Base-by-base conservation (phyloP, 1,140 invertebrate species). In the Drosophila pseudoobscura region DNA sequence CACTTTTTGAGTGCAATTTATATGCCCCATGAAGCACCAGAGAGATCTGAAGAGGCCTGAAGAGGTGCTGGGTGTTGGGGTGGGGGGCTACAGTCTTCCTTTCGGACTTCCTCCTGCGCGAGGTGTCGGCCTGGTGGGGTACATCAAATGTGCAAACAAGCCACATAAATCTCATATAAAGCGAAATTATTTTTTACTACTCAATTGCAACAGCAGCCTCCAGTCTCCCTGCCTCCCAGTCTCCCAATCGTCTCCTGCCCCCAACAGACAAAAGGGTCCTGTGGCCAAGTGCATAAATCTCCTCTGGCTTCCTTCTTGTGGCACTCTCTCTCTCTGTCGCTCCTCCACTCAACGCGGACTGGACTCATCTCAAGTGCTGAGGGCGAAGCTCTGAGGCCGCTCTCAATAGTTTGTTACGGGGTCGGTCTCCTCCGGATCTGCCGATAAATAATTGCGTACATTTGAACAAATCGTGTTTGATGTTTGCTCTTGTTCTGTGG, bases 391-490 rank as follows among this genome's bases (percentile, higher is more conserved):
- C n/a, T n/a, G n/a, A n/a, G 6, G 35, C 35, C 11, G 35, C 52
- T 74, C 52, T 35, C 58, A 66, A 83, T 66, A 80, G 76, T 89
- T 78, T 63, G 68, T 71, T 58, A 58, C 62, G 49, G 43, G 53
- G 68, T 60, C 35, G 53, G 73, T 60, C 35, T 39, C 35, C 35
- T 11, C 53, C 44, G 35, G 59, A 55, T 80, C 78, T 39, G 11
- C 56, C 79, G 82, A 83, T 90, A 90, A 90, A 90, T 90, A 90
- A 90, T 90, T 90, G 87, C 87, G 78, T 87, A 90, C 87, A 90
- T 90, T 90, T 90, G 78, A 76, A 74, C 78, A 90, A 90, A 90
- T 87, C 82, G 82, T 90, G 87, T 90, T 90, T 90, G 87, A 90
- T 82, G 87, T 90, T 89, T 83, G 75, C 78, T 78, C 66, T 78